Percentiles rank a stretch among this genome's conserved stretches.
These are phyloP conservation scores for Numenius arquata DNA, from an alignment of 2,113 vertebrate genomes.

Conservation along the genomic window DNA sequence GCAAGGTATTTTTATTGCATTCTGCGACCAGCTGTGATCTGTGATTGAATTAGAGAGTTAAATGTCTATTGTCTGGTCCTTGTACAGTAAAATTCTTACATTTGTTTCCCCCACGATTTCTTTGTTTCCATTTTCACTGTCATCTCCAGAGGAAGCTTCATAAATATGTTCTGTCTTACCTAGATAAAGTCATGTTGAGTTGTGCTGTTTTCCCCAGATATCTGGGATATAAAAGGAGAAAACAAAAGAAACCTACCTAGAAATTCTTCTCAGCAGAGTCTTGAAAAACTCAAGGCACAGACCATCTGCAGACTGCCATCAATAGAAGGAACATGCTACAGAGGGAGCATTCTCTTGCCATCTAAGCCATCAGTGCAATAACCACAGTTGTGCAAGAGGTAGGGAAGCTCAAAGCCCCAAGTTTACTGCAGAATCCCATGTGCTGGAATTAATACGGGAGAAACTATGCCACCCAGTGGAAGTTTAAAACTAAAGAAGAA, in stretches of 20 bases:
- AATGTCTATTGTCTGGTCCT: not conserved
- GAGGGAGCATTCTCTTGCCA: not conserved
- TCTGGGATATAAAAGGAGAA: not conserved
- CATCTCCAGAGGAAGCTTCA: not conserved
- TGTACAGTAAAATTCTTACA: not conserved
- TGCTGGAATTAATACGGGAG: not conserved
- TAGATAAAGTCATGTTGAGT: not conserved
- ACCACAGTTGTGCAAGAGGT: not conserved
- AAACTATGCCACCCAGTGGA: conserved; percentile 56
- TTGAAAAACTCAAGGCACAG: not conserved
- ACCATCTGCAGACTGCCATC: not conserved
- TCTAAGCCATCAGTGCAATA: not conserved
- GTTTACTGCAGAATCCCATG: not conserved
- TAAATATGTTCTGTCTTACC: not conserved
- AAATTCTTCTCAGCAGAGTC: not conserved
- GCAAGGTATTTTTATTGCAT: not conserved
- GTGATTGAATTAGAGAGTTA: not conserved
- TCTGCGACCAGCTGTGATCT: not conserved
- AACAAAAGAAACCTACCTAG: not conserved
- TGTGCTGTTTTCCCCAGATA: not conserved
- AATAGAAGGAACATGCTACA: not conserved
- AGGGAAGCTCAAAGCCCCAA: not conserved
- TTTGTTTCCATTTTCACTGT: conserved; percentile 17
- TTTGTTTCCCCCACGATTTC: not conserved
- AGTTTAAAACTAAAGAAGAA: not conserved